Percentiles rank a stretch among this genome's conserved stretches.
phyloP scores from a whole-genome alignment of 2,113 vertebrate species.

The Circaetus cinerascens region DNA sequence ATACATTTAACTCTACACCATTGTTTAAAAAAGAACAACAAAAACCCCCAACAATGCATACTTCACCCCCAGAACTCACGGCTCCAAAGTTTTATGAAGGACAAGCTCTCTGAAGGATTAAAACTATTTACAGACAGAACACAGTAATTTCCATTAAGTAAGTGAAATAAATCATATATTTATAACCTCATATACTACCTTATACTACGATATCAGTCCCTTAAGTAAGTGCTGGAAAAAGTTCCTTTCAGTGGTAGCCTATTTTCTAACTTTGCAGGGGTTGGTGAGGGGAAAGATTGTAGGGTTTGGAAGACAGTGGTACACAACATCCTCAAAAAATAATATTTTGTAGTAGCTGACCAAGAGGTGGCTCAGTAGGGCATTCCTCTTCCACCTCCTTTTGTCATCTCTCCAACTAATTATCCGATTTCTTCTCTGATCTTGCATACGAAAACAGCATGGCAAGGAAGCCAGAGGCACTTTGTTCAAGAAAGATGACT shows the following conservation, averaged over 20 bases:
- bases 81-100: neutral
- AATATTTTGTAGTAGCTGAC: neutral
- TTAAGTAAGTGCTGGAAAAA: neutral
- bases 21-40: neutral
- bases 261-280: neutral
- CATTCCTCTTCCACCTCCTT: neutral
- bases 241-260: neutral
- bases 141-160: neutral
- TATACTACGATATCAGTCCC: neutral
- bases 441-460: neutral
- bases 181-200: neutral
- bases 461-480: neutral
- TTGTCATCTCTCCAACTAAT: neutral
- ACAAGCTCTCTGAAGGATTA: neutral
- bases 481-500: neutral
- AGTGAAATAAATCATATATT: neutral
- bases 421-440: neutral
- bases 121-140: neutral
- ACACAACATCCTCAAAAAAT: neutral
- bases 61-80: neutral
- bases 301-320: neutral
- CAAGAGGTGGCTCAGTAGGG: neutral
- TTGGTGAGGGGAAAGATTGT: neutral
- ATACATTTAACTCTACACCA: neutral
- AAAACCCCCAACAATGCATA: fast-evolving